Evolutionary conservation across 2,888 invertebrate genomes (phyloP), one percentile per base, ranked within the genome.

Genomic region (Protophormia terraenovae): DNA sequence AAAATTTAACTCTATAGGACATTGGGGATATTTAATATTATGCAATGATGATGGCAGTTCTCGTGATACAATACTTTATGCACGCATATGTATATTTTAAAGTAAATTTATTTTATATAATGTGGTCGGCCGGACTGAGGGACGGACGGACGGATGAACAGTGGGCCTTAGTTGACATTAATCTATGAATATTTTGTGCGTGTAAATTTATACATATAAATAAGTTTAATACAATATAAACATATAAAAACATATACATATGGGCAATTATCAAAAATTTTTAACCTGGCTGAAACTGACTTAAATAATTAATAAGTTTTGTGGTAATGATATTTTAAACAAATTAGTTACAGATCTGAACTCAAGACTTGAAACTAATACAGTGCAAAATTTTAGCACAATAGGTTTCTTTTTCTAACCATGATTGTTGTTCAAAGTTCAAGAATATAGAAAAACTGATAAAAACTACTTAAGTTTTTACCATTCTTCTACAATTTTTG

Each of bases 101-200:
- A 86, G 87, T 83, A 87, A 83, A 87, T 88, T 83, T 87, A 85
- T 86, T 87, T 84, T 84, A 87, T 87, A 84, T 84, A 76, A 79
- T 87, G 88, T 88, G 86, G 78, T 82, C 60, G 81, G 72, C 35
- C 35, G 8, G 62, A 38, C 35, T 1, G 38, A 8, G 24, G 14
- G n/a, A 60, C 29, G 22, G 62, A 62, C 22, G 19, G 62, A 60
- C 22, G 8, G 16, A n/a, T n/a, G n/a, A n/a, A 22, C 47, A 55
- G 69, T 75, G 85, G 85, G 58, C 75, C 41, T 75, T 64, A 75
- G 55, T 72, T 71, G 75, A 58, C 29, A 71, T 41, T 38, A 53
- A 64, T 45, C 55, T 76, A 71, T 62, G 35, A 53, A 27, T 71
- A 53, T 64, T 45, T 45, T 71, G 64, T 82, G 60, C 41, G 60